Evolutionary conservation across 2,797 vertebrate species (phyloP), one percentile per base, ranked within the genome.

Genomic region (Fistularia commersonii): DNA sequence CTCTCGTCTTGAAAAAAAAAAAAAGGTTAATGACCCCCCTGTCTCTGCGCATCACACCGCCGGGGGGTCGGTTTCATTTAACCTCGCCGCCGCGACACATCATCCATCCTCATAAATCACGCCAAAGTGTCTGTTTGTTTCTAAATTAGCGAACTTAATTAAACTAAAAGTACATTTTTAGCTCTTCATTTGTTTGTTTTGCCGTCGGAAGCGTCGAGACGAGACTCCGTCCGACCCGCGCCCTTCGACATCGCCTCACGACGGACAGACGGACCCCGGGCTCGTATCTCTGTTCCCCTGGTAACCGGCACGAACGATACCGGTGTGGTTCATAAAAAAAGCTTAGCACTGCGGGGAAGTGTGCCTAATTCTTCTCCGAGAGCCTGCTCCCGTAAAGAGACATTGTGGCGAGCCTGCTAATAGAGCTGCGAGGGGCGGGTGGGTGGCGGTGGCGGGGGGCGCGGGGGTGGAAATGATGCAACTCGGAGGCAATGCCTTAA

Each of bases 401-500:
- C 80, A 84, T 70, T 80, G 85, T 72, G 82, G 86, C 76, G 81
- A 81, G 88, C 87, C 83, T 85, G 81, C 86, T 89, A 87, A 89
- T 87, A 84, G 77, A 81, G 83, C 86, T 83, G 82, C 72, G 86
- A 82, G 84, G 75, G 69, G n/a, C n/a, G n/a, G n/a, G n/a, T n/a
- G n/a, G n/a, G n/a, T n/a, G n/a, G n/a, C n/a, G n/a, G n/a, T n/a
- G n/a, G n/a, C n/a, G 23, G 39, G 39, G 6, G 39, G 11, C n/a
- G 39, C 11, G 39, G 39, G 39, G 6, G 11, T 11, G 87, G 84
- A 84, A 86, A 88, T 92, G 91, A 92, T 92, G 91, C 91, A 92
- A 92, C 87, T 81, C 69, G 41, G 79, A 85, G 83, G 85, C 89
- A 88, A 91, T 77, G 74, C 87, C 85, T 79, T 83, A 80, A 83